These are phyloP conservation scores for Anticlea derivata DNA, from an alignment of 2,888 invertebrate species.

Conservation along the genomic window DNA sequence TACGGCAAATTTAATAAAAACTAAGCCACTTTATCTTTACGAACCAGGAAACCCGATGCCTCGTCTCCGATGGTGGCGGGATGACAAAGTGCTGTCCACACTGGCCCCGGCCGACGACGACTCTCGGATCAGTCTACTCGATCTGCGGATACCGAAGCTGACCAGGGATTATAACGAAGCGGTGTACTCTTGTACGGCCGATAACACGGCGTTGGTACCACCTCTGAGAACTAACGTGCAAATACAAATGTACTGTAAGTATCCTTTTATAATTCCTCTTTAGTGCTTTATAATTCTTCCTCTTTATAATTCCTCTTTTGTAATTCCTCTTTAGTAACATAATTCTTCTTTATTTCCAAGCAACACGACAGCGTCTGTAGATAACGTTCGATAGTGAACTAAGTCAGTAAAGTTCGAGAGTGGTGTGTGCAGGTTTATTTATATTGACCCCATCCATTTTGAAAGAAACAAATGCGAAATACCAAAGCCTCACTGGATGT, in stretches of 20 bases:
- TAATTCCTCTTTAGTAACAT: too few species aligned
- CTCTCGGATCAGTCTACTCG: slow-evolving; percentile 61
- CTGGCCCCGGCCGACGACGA: slow-evolving; percentile 66
- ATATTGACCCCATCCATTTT: background rate
- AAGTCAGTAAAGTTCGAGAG: too few species aligned
- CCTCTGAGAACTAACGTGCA: slow-evolving; percentile 87
- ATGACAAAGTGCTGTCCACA: slow-evolving; percentile 72
- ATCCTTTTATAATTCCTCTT: too few species aligned
- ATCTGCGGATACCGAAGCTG: slow-evolving; percentile 66
- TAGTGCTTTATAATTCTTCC: too few species aligned
- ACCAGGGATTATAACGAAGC: slow-evolving; percentile 87
- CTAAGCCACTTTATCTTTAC: background rate
- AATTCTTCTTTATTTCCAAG: slow-evolving; percentile 10
- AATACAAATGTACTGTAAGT: slow-evolving; percentile 87
- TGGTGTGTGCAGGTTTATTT: too few species aligned
- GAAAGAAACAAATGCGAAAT: background rate
- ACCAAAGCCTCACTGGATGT: too few species aligned
- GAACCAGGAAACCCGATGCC: slow-evolving; percentile 75
- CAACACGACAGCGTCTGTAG: slow-evolving; percentile 4
- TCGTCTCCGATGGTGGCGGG: slow-evolving; percentile 75
- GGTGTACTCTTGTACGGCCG: slow-evolving; percentile 88
- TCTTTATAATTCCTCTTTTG: too few species aligned
- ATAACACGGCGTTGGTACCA: slow-evolving; percentile 87
- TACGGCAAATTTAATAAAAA: too few species aligned
- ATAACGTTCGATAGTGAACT: too few species aligned